These are phyloP conservation scores for Synanceia verrucosa DNA, from an alignment of 2,797 vertebrate genomes.

Conservation along the genomic window DNA sequence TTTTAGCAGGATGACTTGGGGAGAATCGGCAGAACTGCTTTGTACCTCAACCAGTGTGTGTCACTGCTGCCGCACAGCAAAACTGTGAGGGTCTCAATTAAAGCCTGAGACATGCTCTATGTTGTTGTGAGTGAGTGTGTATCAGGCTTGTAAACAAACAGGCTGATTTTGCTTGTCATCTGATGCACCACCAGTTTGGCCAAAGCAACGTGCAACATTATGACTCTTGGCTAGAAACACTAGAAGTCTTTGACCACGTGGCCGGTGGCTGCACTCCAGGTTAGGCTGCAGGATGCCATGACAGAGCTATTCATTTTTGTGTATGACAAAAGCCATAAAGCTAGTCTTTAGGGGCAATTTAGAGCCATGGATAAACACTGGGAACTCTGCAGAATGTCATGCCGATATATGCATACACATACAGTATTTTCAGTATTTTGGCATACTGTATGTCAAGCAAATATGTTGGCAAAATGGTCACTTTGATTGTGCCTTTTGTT, in stretches of 20 bases:
- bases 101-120: background rate
- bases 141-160: constrained; percentile 50
- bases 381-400: background rate
- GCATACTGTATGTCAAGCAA: too few relatives aligned
- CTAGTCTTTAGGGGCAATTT: background rate
- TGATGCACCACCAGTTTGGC: constrained; percentile 29
- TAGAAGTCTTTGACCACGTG: constrained; percentile 20
- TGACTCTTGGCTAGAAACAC: constrained; percentile 32
- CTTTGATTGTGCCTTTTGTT: background rate
- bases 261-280: constrained; percentile 34
- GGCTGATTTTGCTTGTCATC: constrained; percentile 37
- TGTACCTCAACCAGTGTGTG: constrained; percentile 45
- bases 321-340: background rate
- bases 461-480: background rate
- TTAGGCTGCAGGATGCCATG: constrained; percentile 3
- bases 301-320: background rate
- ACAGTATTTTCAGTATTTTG: background rate
- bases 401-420: background rate
- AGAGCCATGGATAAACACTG: background rate
- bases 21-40: constrained; percentile 43
- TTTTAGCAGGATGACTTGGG: constrained; percentile 75
- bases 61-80: constrained; percentile 41
- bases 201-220: constrained; percentile 15
- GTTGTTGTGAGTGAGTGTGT: background rate
- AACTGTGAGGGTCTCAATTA: constrained; percentile 30